Evolutionary conservation across 2,797 vertebrate species (phyloP).

Genomic region (Mormyrops boulengeri): DNA sequence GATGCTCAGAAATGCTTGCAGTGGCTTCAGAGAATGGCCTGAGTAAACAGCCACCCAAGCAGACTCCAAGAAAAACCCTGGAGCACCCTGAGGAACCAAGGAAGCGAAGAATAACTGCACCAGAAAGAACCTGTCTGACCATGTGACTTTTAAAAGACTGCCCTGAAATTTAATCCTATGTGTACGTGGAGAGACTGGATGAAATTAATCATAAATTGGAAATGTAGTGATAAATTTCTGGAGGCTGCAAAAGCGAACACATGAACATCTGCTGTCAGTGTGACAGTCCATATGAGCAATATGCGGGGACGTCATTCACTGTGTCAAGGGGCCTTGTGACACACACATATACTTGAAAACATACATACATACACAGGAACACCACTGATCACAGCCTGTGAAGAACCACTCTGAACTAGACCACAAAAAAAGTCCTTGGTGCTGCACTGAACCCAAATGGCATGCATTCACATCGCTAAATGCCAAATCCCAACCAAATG

Average conservation of each 20-base stretch:
- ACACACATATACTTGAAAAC: background rate
- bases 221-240: background rate
- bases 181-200: background rate
- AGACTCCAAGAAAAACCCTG: background rate
- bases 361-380: conserved; percentile 21
- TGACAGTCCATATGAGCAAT: background rate
- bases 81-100: background rate
- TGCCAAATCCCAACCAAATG: background rate
- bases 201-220: background rate
- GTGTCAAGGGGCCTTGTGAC: background rate
- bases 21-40: background rate
- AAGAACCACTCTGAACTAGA: background rate
- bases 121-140: background rate
- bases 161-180: background rate
- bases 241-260: background rate
- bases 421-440: background rate
- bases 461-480: background rate
- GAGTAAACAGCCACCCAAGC: background rate
- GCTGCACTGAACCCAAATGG: background rate
- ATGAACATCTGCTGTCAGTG: background rate
- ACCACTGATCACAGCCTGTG: background rate
- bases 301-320: background rate
- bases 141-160: background rate
- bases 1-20: background rate
- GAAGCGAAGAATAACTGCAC: background rate